These are phyloP conservation scores for Styela plicata DNA, from an alignment of 23 tunicate species.

Conservation along the genomic window DNA sequence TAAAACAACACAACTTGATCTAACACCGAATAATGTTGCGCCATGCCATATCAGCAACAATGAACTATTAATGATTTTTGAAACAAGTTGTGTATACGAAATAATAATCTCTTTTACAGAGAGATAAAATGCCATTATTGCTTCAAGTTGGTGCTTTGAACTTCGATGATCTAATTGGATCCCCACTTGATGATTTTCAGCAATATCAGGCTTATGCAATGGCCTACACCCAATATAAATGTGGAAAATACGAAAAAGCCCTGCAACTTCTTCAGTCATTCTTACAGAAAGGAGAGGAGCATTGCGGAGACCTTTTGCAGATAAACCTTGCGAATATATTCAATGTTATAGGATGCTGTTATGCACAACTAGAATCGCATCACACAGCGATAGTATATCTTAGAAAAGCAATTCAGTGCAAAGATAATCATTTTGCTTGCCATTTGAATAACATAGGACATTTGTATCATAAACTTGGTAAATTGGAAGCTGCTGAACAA, in stretches of 20 bases:
- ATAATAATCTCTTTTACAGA: too few species aligned
- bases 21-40: too few species aligned
- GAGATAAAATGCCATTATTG: too few species aligned
- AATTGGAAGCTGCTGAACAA: slow-evolving; percentile 8
- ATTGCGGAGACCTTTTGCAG: neutral
- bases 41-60: too few species aligned
- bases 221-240: neutral
- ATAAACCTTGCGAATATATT: neutral
- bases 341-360: slow-evolving; percentile 32
- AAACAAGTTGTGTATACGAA: too few species aligned
- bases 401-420: slow-evolving; percentile 30
- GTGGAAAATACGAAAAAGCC: neutral
- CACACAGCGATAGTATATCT: slow-evolving; percentile 20
- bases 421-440: neutral
- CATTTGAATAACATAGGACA: neutral
- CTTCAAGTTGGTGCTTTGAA: neutral
- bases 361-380: neutral
- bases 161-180: neutral
- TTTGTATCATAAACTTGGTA: neutral
- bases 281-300: neutral
- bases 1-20: too few species aligned
- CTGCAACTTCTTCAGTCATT: neutral
- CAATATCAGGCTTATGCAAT: neutral
- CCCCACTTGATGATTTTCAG: neutral
- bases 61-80: too few species aligned